Base-by-base conservation (phyloP, 2,113 vertebrate genomes). In the Eretmochelys imbricata region DNA sequence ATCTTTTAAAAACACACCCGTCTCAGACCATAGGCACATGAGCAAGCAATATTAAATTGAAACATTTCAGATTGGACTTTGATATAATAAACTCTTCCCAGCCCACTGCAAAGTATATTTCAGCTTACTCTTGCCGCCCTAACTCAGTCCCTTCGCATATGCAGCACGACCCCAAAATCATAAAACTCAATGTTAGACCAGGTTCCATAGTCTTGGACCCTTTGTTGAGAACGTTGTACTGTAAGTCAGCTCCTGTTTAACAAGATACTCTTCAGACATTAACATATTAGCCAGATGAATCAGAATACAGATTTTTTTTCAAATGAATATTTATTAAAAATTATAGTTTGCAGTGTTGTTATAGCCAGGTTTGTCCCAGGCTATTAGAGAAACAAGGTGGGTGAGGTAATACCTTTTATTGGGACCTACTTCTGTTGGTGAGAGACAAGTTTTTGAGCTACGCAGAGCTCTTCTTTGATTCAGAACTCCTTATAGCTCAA, bases 241-340 rank as follows among this genome's bases (percentile, higher is more conserved):
- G 20, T 95, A 87, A 91, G 95, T 94, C 93, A 90, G 94, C 76
- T 97, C 96, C 95, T 95, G 49, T 95, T 94, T 96, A 97, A 94
- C 96, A 96, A 95, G 69, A 81, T 9, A 84, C 9, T 57, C 76
- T 22, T 3, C 83, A 84, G 8, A 94, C 95, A 85, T 3, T 94
- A 78, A 8, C 87, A 89, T 65, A 0, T 95, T 91, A 96, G 35
- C 38, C 82, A 89, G 91, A 89, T 38, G 62, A 11, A 84, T 89
- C 42, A 84, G 90, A 94, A 92, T n/a, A 55, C 48, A 35, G 2
- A 1, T 0, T 2, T 2, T 89, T 89, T 94, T 72, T 27, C 75
- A 10, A 27, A 24, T 5, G 4, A 1, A 1, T 72, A 75, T 75
- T 80, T 75, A 75, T 75, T 46, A 62, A 62, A 6, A 31, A 6